Percentiles rank a stretch among this genome's conserved stretches.
Conservation (phyloP, 2,113 vertebrate species). For the Guaruba guarouba region DNA sequence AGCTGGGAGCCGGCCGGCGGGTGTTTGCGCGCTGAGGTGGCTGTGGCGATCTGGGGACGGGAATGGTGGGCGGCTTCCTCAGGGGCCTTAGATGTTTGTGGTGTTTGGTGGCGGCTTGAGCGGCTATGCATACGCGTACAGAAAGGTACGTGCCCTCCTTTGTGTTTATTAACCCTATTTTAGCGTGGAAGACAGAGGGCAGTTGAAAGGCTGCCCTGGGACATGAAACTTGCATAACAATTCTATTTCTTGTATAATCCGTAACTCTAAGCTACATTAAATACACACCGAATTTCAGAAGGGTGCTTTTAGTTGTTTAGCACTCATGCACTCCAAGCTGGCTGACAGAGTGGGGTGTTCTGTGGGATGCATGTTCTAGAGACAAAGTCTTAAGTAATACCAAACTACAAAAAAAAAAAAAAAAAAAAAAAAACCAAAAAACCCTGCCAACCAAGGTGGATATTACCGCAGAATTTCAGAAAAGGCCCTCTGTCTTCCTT, state of each 20-base stretch:
- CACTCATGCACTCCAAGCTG: rapidly evolving
- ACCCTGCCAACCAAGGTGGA: not conserved
- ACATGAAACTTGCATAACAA: rapidly evolving
- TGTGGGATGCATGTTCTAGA: not conserved
- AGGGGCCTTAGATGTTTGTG: rapidly evolving
- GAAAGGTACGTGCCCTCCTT: not conserved
- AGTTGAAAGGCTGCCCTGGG: not conserved
- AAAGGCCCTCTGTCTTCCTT: not conserved
- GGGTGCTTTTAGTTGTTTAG: not conserved
- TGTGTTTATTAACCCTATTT: not conserved
- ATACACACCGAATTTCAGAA: not conserved
- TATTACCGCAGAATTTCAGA: not conserved
- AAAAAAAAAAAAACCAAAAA: rapidly evolving
- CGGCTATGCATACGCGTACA: rapidly evolving
- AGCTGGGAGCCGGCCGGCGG: not conserved
- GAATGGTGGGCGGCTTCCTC: rapidly evolving
- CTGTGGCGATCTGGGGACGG: not conserved
- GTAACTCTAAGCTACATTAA: not conserved
- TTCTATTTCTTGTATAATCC: not conserved
- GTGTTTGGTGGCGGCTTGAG: not conserved
- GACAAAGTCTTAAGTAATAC: not conserved
- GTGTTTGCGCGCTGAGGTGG: not conserved
- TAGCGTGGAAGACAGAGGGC: not conserved
- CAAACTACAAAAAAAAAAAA: not conserved
- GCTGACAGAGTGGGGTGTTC: not conserved